A percentile compares a stretch with the other conserved stretches of the same genome.
Evolutionary conservation across 2,888 invertebrate genomes (phyloP).

Genomic region (Alcis repandata): DNA sequence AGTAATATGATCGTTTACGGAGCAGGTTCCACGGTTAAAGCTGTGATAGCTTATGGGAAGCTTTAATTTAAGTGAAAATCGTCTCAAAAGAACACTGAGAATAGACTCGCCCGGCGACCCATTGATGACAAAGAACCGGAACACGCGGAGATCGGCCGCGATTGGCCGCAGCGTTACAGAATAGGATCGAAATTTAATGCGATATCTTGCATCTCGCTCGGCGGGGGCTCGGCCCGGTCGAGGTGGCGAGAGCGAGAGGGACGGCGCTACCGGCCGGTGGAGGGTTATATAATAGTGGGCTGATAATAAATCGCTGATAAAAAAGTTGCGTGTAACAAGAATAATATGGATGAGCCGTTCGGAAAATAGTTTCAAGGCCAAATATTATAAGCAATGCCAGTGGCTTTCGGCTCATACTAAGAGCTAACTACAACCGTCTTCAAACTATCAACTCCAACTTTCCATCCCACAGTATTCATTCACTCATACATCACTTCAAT

Average conservation of each 20-base stretch:
- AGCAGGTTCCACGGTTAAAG: background rate
- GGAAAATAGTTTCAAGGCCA: slow-evolving; percentile 14
- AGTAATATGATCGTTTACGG: background rate
- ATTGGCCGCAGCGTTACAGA: slow-evolving; percentile 87
- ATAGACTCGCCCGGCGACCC: slow-evolving; percentile 89
- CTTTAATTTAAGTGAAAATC: slow-evolving; percentile 70
- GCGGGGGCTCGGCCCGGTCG: slow-evolving; percentile 47
- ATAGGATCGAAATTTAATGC: slow-evolving; percentile 85
- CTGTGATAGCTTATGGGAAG: background rate
- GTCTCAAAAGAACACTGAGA: slow-evolving; percentile 69
- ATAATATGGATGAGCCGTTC: slow-evolving; percentile 57
- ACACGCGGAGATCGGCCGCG: slow-evolving; percentile 87
- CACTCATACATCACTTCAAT: too few relatives aligned
- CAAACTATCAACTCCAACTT: background rate
- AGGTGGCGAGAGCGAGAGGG: slow-evolving; percentile 62
- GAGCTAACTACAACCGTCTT: background rate
- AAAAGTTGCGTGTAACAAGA: slow-evolving; percentile 72
- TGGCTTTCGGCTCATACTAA: too few relatives aligned
- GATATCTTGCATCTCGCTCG: slow-evolving; percentile 70
- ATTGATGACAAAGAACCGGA: slow-evolving; percentile 91
- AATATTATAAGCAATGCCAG: background rate
- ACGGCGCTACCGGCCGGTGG: slow-evolving; percentile 61
- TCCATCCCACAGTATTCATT: too few relatives aligned
- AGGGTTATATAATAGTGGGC: slow-evolving; percentile 78
- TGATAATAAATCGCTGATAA: slow-evolving; percentile 85